phyloP scores from a whole-genome alignment of 2,113 vertebrate species.

The Lipotes vexillifer region DNA sequence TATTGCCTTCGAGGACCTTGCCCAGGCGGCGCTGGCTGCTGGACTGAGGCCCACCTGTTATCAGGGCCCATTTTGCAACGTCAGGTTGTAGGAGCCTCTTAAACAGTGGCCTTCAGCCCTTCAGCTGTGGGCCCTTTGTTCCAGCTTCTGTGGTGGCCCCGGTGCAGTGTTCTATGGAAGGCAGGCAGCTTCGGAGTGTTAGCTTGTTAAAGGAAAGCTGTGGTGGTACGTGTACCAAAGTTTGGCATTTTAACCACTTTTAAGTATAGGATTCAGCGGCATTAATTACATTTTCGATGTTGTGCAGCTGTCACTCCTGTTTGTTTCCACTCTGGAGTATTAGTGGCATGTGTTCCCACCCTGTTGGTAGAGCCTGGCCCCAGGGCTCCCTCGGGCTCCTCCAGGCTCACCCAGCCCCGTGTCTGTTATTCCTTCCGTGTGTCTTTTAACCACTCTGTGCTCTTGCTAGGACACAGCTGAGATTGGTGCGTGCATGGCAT shows the following conservation, averaged over 20 bases:
- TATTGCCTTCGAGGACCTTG: neutral
- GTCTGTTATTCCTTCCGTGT: too few species aligned
- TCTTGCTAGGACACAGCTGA: neutral
- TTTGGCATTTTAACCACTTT: accelerated
- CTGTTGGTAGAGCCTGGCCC: neutral
- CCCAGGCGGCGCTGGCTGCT: neutral
- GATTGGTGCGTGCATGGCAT: accelerated
- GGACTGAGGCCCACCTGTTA: too few species aligned
- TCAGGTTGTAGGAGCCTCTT: neutral
- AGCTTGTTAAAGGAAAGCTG: neutral
- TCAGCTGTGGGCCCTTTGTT: neutral
- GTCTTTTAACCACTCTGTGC: accelerated
- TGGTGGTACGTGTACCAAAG: accelerated
- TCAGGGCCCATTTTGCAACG: neutral
- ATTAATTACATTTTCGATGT: neutral
- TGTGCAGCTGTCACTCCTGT: accelerated
- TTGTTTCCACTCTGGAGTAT: neutral
- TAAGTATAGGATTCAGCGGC: neutral
- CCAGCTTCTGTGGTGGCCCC: neutral
- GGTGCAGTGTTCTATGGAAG: accelerated
- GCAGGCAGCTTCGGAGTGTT: neutral
- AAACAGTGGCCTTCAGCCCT: neutral
- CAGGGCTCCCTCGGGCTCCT: neutral
- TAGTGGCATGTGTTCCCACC: neutral
- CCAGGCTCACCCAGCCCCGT: neutral